A percentile compares a stretch with the other conserved stretches of the same genome.
Conservation (phyloP, 2,113 vertebrate genomes). For the Drymodes brunneopygia region DNA sequence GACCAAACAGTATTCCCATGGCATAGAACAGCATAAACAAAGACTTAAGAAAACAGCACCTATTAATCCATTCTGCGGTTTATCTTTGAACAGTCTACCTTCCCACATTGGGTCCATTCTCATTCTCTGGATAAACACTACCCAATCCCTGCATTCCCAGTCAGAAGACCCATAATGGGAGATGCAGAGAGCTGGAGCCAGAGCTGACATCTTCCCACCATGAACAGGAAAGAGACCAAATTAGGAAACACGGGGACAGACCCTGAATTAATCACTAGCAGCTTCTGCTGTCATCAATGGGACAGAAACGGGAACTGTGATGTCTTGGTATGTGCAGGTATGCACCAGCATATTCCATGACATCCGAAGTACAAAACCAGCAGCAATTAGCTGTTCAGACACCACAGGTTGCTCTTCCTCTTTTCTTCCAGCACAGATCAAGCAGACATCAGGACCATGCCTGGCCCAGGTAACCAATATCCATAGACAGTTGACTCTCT, state of each 20-base stretch:
- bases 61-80: not conserved
- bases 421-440: not conserved
- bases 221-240: not conserved
- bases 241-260: not conserved
- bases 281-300: not conserved
- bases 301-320: not conserved
- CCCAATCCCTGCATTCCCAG: not conserved
- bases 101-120: not conserved
- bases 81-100: not conserved
- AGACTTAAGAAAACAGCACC: not conserved
- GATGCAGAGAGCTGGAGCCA: not conserved
- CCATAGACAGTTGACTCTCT: not conserved
- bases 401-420: not conserved
- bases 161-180: not conserved
- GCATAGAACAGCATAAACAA: not conserved
- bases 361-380: not conserved
- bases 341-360: not conserved
- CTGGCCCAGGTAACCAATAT: not conserved
- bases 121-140: not conserved
- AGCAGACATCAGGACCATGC: not conserved
- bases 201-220: not conserved
- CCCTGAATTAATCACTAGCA: not conserved
- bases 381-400: not conserved
- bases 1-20: not conserved
- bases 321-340: not conserved